Percentiles rank a stretch among this genome's conserved stretches.
Evolutionary conservation across 2,888 invertebrate genomes (phyloP).

Genomic region (Thereva nobilitata): DNA sequence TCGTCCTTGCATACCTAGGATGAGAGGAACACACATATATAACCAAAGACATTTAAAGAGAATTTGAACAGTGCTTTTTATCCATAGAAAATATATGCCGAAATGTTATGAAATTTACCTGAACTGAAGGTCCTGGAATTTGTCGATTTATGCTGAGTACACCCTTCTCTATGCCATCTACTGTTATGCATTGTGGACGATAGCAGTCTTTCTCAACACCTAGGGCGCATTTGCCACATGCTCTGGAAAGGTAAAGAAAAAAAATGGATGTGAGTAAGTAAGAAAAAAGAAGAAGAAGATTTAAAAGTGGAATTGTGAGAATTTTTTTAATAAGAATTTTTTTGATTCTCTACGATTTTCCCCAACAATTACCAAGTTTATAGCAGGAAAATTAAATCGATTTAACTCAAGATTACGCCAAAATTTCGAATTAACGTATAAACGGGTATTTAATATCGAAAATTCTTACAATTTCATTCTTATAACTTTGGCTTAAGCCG

Average conservation of each 20-base stretch:
- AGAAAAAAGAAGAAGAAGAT: too few relatives aligned
- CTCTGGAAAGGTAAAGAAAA: constrained; percentile 48
- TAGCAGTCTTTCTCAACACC: constrained; percentile 55
- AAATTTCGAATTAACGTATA: too few relatives aligned
- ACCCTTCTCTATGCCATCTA: constrained; percentile 59
- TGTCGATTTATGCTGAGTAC: constrained; percentile 59
- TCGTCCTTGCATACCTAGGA: constrained; percentile 79
- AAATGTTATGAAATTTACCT: constrained; percentile 48
- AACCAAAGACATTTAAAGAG: background rate
- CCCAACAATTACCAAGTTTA: too few relatives aligned
- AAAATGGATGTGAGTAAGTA: background rate
- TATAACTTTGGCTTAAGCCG: too few relatives aligned
- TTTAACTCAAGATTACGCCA: too few relatives aligned
- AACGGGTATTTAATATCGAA: too few relatives aligned
- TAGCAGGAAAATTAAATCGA: too few relatives aligned
- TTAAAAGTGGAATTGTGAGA: too few relatives aligned
- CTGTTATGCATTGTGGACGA: constrained; percentile 60
- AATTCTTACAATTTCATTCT: too few relatives aligned
- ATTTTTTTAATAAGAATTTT: too few relatives aligned
- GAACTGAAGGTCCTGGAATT: constrained; percentile 60
- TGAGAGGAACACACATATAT: constrained; percentile 40
- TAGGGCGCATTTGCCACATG: constrained; percentile 58
- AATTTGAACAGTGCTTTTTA: background rate
- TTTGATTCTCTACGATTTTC: too few relatives aligned
- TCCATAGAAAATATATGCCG: background rate